Evolutionary conservation across 2,113 vertebrate genomes (phyloP).

Genomic region (Perca fluviatilis): DNA sequence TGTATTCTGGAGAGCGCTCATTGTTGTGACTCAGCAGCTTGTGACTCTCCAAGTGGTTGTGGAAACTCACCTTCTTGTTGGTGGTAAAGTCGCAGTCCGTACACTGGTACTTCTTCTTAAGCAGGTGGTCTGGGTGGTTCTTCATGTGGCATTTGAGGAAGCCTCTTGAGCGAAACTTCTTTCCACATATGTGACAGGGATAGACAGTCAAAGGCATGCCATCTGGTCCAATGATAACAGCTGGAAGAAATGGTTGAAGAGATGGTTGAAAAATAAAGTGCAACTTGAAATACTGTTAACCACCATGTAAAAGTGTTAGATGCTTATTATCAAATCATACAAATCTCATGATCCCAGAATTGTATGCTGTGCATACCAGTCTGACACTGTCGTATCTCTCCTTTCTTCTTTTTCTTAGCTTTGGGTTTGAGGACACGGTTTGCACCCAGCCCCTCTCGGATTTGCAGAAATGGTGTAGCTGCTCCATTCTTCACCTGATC

Average conservation of each 20-base stretch:
- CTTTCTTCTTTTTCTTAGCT: conserved; percentile 95
- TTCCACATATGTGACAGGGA: conserved; percentile 98
- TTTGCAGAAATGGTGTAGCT: conserved; percentile 93
- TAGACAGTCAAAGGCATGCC: conserved; percentile 98
- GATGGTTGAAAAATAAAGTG: no score
- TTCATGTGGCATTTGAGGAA: conserved; percentile 99
- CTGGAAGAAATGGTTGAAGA: conserved; percentile 77
- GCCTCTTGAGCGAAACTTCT: conserved; percentile 98
- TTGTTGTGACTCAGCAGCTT: conserved; percentile 88
- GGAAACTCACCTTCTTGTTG: conserved; percentile 99
- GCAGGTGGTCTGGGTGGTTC: conserved; percentile 98
- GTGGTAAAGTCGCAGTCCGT: conserved; percentile 99
- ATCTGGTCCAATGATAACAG: conserved; percentile 98
- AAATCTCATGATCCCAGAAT: neutral
- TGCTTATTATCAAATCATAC: neutral
- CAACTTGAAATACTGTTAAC: neutral
- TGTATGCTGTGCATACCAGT: conserved; percentile 86
- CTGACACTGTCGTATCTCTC: conserved; percentile 94
- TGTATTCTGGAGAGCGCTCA: conserved; percentile 87
- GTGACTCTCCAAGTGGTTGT: conserved; percentile 99
- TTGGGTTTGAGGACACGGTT: conserved; percentile 95
- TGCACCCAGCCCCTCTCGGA: conserved; percentile 90
- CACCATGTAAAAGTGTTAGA: neutral
- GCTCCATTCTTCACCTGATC: conserved; percentile 93
- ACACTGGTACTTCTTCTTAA: conserved; percentile 99